Percentiles rank a stretch among this genome's conserved stretches.
Evolutionary conservation across 1,140 invertebrate genomes (phyloP).

Genomic region (Scylla paramamosain): DNA sequence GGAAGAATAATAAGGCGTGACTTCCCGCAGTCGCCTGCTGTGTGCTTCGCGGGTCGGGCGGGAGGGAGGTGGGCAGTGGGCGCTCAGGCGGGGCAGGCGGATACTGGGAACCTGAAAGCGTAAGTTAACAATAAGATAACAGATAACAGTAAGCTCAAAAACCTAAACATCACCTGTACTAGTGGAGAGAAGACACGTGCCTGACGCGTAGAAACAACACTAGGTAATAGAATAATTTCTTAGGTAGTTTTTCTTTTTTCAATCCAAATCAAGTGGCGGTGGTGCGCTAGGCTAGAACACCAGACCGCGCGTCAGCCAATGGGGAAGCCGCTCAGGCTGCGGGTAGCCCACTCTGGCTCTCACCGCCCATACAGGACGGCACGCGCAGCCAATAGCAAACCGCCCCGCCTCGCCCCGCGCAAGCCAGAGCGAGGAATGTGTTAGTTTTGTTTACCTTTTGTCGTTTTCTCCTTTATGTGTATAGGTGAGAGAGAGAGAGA

Average conservation of each 20-base stretch:
- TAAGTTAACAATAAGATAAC: too few species aligned
- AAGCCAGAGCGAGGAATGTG: background rate
- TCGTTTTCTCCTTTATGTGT: background rate
- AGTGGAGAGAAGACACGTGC: too few species aligned
- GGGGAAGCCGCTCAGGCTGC: background rate
- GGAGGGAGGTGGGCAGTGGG: background rate
- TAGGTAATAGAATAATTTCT: too few species aligned
- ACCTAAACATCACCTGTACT: too few species aligned
- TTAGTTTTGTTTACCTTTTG: background rate
- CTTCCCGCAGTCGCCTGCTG: background rate
- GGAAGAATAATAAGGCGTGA: background rate
- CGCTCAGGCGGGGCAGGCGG: background rate
- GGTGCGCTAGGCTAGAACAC: background rate
- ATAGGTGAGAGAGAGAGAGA: too few species aligned
- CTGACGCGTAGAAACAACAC: too few species aligned
- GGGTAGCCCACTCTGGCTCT: background rate
- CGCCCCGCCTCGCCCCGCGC: background rate
- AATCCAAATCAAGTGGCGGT: background rate
- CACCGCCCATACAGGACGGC: slow-evolving; percentile 16
- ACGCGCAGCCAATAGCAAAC: background rate
- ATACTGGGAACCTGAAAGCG: too few species aligned
- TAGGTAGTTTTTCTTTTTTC: background rate
- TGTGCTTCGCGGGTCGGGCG: background rate
- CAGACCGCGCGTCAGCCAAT: background rate
- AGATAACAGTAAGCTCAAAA: too few species aligned